Conservation (phyloP, 2,888 invertebrate genomes). For the Hemistola chrysoprasaria region DNA sequence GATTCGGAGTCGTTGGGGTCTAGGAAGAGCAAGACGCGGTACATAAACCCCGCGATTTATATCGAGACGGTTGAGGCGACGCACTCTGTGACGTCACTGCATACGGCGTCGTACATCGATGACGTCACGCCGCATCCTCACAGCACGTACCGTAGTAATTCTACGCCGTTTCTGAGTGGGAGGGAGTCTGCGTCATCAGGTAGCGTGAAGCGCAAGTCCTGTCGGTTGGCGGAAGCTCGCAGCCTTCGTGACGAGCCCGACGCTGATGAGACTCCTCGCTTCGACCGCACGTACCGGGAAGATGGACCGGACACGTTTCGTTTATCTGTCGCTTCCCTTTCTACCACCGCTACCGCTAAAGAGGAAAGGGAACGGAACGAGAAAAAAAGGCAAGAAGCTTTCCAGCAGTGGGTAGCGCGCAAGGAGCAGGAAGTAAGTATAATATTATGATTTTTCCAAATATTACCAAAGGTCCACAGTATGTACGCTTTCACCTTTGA, state of each 20-base stretch:
- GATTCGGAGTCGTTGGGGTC: conserved; percentile 68
- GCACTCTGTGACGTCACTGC: conserved; percentile 67
- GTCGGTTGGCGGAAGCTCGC: conserved; percentile 44
- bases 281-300: conserved; percentile 61
- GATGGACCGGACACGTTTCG: conserved; percentile 70
- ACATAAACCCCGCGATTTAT: conserved; percentile 84
- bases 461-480: too few relatives aligned
- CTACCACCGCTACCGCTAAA: conserved; percentile 71
- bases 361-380: conserved; percentile 69
- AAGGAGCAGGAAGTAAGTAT: conserved; percentile 71
- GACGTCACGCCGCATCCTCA: conserved; percentile 74
- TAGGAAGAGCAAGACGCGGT: conserved; percentile 70
- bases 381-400: conserved; percentile 65
- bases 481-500: too few relatives aligned
- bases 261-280: conserved; percentile 57
- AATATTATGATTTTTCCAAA: too few relatives aligned
- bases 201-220: conserved; percentile 67
- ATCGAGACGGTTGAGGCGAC: conserved; percentile 75
- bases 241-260: conserved; percentile 27
- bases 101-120: conserved; percentile 54
- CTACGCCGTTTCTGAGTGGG: conserved; percentile 68
- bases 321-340: conserved; percentile 67
- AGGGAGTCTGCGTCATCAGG: conserved; percentile 59
- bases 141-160: conserved; percentile 65
- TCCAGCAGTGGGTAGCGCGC: conserved; percentile 64